These are phyloP conservation scores for Tetraodon nigroviridis DNA, from an alignment of 2,113 vertebrate species.

Conservation along the genomic window DNA sequence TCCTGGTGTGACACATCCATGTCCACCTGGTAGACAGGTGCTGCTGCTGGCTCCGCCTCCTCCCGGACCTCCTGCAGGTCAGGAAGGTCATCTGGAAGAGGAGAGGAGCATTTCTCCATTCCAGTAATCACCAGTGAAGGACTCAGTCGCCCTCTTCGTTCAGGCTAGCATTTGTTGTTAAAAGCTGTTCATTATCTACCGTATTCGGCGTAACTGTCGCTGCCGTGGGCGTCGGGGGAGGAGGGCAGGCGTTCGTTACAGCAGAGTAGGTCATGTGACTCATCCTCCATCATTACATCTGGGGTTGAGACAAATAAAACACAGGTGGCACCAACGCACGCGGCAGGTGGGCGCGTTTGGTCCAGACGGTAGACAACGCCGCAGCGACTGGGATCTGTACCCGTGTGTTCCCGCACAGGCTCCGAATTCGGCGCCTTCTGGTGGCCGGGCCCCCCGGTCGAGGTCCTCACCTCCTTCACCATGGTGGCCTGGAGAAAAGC, in stretches of 20 bases:
- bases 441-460: slow-evolving; percentile 54
- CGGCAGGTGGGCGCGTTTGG: no score
- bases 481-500: slow-evolving; percentile 83
- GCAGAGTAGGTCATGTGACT: slow-evolving; percentile 82
- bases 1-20: slow-evolving; percentile 88
- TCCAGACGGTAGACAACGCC: no score
- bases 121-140: no score
- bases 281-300: slow-evolving; percentile 73
- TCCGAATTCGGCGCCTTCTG: slow-evolving; percentile 40
- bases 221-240: slow-evolving; percentile 82
- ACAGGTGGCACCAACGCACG: no score
- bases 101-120: not conserved
- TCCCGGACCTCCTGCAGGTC: slow-evolving; percentile 91
- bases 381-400: slow-evolving; percentile 47
- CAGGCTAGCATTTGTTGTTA: no score
- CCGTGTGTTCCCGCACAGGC: slow-evolving; percentile 77
- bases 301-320: not conserved
- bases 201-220: slow-evolving; percentile 89
- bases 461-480: slow-evolving; percentile 92
- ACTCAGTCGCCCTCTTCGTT: no score
- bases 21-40: slow-evolving; percentile 81
- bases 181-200: slow-evolving; percentile 68
- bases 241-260: slow-evolving; percentile 86
- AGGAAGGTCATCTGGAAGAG: slow-evolving; percentile 87
- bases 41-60: slow-evolving; percentile 76